These are phyloP conservation scores for Chloropsis cyanopogon DNA, from an alignment of 2,113 vertebrate genomes.

Conservation along the genomic window DNA sequence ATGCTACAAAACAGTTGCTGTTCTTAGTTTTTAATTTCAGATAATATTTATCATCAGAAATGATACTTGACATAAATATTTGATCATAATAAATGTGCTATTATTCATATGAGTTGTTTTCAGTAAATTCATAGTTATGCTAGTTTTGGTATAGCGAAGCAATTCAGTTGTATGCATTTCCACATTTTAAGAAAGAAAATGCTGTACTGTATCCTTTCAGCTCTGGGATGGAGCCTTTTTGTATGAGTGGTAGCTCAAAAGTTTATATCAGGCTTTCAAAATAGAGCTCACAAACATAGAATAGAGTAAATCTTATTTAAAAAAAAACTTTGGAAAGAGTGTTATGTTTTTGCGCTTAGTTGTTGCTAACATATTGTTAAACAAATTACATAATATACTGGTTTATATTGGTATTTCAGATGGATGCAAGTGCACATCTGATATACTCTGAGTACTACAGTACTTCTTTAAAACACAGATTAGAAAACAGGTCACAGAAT, in stretches of 20 bases:
- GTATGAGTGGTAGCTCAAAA: neutral
- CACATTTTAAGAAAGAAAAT: neutral
- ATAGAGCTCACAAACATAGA: neutral
- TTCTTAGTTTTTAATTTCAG: neutral
- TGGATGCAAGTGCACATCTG: neutral
- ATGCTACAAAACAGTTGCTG: neutral
- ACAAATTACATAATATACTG: neutral
- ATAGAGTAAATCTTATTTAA: neutral
- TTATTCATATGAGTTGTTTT: neutral
- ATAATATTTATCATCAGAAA: neutral
- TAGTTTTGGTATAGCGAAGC: neutral
- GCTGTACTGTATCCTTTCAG: neutral
- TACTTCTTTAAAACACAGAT: neutral
- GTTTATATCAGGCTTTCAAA: neutral
- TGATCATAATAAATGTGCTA: neutral
- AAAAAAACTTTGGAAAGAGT: neutral
- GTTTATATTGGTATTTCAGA: neutral
- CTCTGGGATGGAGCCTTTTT: neutral
- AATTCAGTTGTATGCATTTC: neutral
- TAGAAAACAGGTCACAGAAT: neutral
- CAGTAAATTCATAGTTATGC: neutral
- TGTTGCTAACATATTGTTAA: neutral
- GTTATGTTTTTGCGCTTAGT: neutral
- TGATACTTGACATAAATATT: neutral
- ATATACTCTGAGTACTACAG: neutral